Evolutionary conservation across 1,140 invertebrate species (phyloP).

Genomic region (Heliconius hewitsoni): DNA sequence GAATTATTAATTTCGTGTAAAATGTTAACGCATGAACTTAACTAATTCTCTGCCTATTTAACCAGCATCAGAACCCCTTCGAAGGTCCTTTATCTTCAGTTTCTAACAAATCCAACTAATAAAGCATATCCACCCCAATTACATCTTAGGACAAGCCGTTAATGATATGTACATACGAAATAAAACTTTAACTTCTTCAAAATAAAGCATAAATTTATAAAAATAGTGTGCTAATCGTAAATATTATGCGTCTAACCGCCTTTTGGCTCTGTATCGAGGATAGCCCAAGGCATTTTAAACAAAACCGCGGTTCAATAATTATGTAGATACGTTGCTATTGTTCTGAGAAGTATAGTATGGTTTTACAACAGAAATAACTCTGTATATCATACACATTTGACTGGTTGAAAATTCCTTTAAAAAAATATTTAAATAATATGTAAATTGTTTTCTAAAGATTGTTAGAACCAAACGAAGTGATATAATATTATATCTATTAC

Average conservation of each 20-base stretch:
- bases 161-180: slow-evolving; percentile 15
- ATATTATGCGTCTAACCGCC: slow-evolving; percentile 26
- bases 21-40: slow-evolving; percentile 45
- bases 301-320: slow-evolving; percentile 35
- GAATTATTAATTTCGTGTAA: slow-evolving; percentile 27
- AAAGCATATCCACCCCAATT: slow-evolving; percentile 59
- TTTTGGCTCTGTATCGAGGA: slow-evolving; percentile 26
- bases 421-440: background rate
- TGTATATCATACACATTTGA: background rate
- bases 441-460: background rate
- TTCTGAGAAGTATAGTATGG: slow-evolving; percentile 21
- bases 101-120: slow-evolving; percentile 57
- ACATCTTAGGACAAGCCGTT: slow-evolving; percentile 35
- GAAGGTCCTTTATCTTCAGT: slow-evolving; percentile 58
- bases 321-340: slow-evolving; percentile 35
- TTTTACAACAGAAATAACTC: background rate
- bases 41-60: slow-evolving; percentile 38
- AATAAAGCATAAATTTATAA: slow-evolving; percentile 21
- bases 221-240: slow-evolving; percentile 20
- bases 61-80: slow-evolving; percentile 48
- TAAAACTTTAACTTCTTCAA: background rate
- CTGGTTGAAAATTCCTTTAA: background rate
- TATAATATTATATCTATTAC: too few species aligned
- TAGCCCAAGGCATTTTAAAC: slow-evolving; percentile 33
- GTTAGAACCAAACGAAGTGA: background rate